Base-by-base conservation (phyloP, 2,888 invertebrate species). In the Colletes collaris region DNA sequence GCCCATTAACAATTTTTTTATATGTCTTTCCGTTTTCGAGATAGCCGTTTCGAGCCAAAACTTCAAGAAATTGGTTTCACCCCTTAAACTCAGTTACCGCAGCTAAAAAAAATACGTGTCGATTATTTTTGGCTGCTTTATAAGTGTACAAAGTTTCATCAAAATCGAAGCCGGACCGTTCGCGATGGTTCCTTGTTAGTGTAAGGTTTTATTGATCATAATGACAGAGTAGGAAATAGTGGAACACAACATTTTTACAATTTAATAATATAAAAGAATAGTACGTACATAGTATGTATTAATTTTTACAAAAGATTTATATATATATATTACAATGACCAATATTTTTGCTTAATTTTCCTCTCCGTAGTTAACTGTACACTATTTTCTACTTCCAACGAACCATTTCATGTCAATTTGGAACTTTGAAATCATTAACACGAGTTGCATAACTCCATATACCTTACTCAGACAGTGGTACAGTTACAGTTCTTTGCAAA, bases 401-500 rank as follows among this genome's bases (percentile, higher is more conserved):
- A 56, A 27, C 55, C 46, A 27, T 55, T 68, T 68, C 50, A 64
- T 50, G 60, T 64, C 66, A 63, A 56, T 80, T 63, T 53, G 50
- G 35, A 55, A 64, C 58, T 74, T 37, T 5, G 53, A 74, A 74
- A 70, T 81, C 55, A 78, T 79, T 52, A 27, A 35, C 19, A 58
- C 16, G 16, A 50, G 53, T 55, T 63, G 70, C 50, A 79, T 66
- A 79, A 79, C 27, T 74, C 62, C 27, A 67, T 46, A 19, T 50
- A 55, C 8, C 59, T 56, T 52, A 11, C 37, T 8, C 5, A 59
- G 27, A 46, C 52, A 66, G 27, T 49, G 55, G 8, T 16, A 16
- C 46, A 27, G 58, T 49, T 67, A 44, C 77, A 77, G 70, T 86
- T 84, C 82, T 74, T 83, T 74, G 79, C 81, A 87, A 88, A 88